Evolutionary conservation across 2,888 invertebrate species (phyloP).

Genomic region (Ormia ochracea): DNA sequence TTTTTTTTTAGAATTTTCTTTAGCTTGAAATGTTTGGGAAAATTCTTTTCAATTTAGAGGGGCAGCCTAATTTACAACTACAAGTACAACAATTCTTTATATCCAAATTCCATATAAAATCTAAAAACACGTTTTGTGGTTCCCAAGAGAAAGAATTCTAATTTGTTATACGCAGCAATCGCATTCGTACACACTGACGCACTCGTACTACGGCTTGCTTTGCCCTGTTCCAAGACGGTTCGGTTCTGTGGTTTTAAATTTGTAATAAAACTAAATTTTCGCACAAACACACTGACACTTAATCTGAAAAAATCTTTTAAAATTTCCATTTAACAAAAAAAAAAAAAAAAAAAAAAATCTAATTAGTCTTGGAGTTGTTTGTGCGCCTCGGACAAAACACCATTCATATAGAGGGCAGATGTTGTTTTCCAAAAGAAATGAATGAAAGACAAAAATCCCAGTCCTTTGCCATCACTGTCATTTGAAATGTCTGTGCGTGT

Average conservation of each 20-base stretch:
- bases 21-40: too few relatives aligned
- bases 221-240: not conserved
- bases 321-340: conserved; percentile 9
- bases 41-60: too few relatives aligned
- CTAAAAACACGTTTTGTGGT: not conserved
- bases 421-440: conserved; percentile 14
- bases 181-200: too few relatives aligned
- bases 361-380: conserved; percentile 26
- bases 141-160: not conserved
- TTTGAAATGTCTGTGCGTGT: conserved; percentile 4
- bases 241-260: not conserved
- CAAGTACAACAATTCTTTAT: not conserved
- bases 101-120: conserved; percentile 4
- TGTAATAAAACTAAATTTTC: not conserved
- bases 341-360: not conserved
- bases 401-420: conserved; percentile 38
- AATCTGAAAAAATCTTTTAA: conserved; percentile 19
- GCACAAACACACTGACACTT: not conserved
- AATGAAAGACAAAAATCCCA: not conserved
- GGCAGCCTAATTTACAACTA: not conserved
- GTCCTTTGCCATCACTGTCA: conserved; percentile 1
- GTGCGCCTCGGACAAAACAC: too few relatives aligned
- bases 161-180: too few relatives aligned
- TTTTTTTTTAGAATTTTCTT: too few relatives aligned
- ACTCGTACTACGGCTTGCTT: not conserved